These are phyloP conservation scores for Eupithecia subfuscata DNA, from an alignment of 2,888 invertebrate genomes.

Conservation along the genomic window DNA sequence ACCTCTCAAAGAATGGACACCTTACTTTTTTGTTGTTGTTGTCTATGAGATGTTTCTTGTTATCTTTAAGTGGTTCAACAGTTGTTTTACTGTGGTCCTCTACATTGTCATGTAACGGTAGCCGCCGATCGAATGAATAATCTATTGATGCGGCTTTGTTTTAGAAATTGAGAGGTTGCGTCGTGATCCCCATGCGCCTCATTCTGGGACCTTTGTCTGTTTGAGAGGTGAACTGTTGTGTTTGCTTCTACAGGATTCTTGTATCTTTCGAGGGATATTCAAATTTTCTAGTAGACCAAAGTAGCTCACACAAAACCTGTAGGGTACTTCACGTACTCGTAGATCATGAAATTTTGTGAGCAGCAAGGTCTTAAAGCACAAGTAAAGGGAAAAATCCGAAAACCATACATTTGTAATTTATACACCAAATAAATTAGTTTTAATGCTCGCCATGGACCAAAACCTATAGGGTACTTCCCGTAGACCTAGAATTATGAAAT, in stretches of 20 bases:
- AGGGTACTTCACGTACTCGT: too few relatives aligned
- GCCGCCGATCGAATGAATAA: slow-evolving; percentile 68
- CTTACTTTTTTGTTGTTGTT: not conserved
- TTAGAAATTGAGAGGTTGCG: slow-evolving; percentile 78
- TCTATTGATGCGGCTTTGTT: slow-evolving; percentile 77
- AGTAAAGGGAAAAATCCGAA: too few relatives aligned
- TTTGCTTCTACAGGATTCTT: slow-evolving; percentile 21
- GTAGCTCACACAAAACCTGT: not conserved
- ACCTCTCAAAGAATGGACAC: not conserved
- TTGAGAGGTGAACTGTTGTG: slow-evolving; percentile 54
- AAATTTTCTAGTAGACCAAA: not conserved
- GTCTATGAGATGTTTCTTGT: too few relatives aligned
- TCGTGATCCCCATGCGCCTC: slow-evolving; percentile 74
- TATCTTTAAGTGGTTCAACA: not conserved
- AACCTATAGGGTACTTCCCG: too few relatives aligned
- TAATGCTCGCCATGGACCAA: too few relatives aligned
- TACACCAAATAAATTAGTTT: too few relatives aligned
- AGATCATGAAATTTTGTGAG: too few relatives aligned
- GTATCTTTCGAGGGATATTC: not conserved
- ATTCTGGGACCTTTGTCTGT: slow-evolving; percentile 60
- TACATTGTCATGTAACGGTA: slow-evolving; percentile 69
- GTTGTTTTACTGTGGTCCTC: slow-evolving; percentile 51
- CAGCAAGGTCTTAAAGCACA: too few relatives aligned
- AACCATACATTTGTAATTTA: too few relatives aligned
- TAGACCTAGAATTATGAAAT: too few relatives aligned